Evolutionary conservation across 2,797 vertebrate species (phyloP), one percentile per base, ranked within the genome.

Genomic region (Esox masquinongy): DNA sequence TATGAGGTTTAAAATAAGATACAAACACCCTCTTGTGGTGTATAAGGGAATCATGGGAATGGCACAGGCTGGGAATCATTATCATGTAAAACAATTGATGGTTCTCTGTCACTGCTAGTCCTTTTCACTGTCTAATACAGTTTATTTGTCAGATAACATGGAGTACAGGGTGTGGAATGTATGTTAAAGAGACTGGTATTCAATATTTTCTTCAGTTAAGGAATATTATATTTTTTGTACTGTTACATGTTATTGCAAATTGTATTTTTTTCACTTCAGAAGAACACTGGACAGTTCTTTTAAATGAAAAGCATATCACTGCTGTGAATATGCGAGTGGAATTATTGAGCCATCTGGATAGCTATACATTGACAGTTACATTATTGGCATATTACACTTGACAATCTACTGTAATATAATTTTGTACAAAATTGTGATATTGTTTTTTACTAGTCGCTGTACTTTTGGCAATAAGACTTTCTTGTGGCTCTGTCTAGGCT

Each of bases 11-110:
- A 16, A 31, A 36, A 12, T 16, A 2, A 64, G 77, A 78, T 81
- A 74, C 79, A 53, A 19, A 31, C 90, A 26, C 89, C 91, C 89
- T 81, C 91, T 88, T 59, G 89, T 88, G 93, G 89, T 75, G 31
- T 6, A 31, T 16, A 2, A 8, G n/a, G 72, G 79, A 7, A 78
- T n/a, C 9, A 22, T 29, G 75, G 16, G 5, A n/a, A 36, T 17
- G 39, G 9, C 11, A 51, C 1, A 9, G 47, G 15, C 7, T 2
- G 26, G n/a, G 47, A 16, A 39, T 51, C 34, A 1, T 43, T 43
- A 43, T 43, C 5, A 6, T 43, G 39, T 7, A 43, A 43, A 43
- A 6, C 5, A 6, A 5, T 7, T 22, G 63, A n/a, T 39, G 34
- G 63, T n/a, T 8, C 36, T 24, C 39, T 50, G 39, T 43, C 39